A percentile compares a stretch with the other conserved stretches of the same genome.
Evolutionary conservation across 2,113 vertebrate genomes (phyloP).

Genomic region (Gymnobelideus leadbeateri): DNA sequence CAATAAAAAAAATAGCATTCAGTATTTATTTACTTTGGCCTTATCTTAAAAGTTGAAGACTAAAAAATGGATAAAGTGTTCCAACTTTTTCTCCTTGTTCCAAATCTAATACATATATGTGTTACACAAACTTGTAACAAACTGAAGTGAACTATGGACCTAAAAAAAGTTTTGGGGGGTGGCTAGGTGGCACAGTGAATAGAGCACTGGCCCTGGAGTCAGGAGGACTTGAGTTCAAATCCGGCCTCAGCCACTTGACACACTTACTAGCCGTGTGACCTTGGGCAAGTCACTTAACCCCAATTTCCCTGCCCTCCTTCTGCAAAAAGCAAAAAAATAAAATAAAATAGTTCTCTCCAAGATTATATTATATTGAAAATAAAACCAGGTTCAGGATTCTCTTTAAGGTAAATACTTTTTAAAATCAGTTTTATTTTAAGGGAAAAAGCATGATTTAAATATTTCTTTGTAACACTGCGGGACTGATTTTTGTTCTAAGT

Average conservation of each 20-base stretch:
- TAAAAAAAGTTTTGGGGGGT: constrained; percentile 16
- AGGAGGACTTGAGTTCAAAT: too few relatives aligned
- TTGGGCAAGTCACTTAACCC: too few relatives aligned
- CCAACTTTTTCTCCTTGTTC: neutral
- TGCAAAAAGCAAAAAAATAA: too few relatives aligned
- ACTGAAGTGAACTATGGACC: neutral
- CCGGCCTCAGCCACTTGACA: too few relatives aligned
- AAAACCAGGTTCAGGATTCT: constrained; percentile 15
- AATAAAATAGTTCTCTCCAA: neutral
- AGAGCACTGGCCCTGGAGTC: too few relatives aligned
- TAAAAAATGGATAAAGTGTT: neutral
- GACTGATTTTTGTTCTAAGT: neutral
- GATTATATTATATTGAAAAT: neutral
- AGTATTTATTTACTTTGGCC: neutral
- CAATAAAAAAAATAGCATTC: neutral
- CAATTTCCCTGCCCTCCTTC: too few relatives aligned
- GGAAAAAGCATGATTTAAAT: neutral
- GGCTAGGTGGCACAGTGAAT: too few relatives aligned
- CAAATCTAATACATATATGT: neutral
- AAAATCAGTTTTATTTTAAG: constrained; percentile 9
- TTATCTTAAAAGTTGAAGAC: neutral
- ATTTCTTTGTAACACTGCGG: neutral
- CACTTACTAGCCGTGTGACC: too few relatives aligned
- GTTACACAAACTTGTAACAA: neutral
- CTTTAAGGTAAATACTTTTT: constrained; percentile 39